phyloP scores from a whole-genome alignment of 2,888 invertebrate genomes.

The Eupithecia centaureata region DNA sequence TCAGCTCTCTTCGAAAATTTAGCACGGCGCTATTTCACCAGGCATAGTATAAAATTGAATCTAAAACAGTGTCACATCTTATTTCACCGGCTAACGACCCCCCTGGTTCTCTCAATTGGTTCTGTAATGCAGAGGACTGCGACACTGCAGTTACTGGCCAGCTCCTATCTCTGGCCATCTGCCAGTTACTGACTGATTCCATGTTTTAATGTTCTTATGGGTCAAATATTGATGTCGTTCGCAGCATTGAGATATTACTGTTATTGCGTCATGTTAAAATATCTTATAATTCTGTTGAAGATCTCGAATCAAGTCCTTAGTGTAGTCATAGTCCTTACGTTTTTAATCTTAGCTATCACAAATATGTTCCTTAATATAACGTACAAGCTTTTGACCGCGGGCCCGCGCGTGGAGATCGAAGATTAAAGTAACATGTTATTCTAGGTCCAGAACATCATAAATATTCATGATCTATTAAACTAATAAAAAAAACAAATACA shows the following conservation, averaged over 20 bases:
- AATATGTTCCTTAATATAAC: no score
- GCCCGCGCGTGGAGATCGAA: no score
- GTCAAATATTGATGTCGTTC: background rate
- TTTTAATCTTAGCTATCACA: no score
- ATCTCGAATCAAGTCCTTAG: no score
- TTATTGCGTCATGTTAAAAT: background rate
- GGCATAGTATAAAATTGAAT: background rate
- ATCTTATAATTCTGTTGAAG: no score
- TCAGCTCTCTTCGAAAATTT: background rate
- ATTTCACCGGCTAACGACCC: slow-evolving; percentile 17
- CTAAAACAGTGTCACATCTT: slow-evolving; percentile 2
- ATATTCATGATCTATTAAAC: no score
- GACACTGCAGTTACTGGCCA: slow-evolving; percentile 28
- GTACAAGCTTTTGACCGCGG: no score
- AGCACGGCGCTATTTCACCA: background rate
- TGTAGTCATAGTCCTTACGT: no score
- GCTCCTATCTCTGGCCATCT: slow-evolving; percentile 28
- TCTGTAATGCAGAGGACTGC: slow-evolving; percentile 28
- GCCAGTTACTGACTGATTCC: slow-evolving; percentile 21
- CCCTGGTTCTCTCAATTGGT: slow-evolving; percentile 18
- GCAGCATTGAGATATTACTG: background rate
- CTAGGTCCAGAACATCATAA: no score
- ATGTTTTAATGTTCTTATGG: background rate
- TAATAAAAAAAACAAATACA: background rate
- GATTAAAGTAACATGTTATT: no score